A percentile compares a stretch with the other conserved stretches of the same genome.
phyloP scores from a whole-genome alignment of 2,888 invertebrate species.

The Dyspetes luteomarginatus region DNA sequence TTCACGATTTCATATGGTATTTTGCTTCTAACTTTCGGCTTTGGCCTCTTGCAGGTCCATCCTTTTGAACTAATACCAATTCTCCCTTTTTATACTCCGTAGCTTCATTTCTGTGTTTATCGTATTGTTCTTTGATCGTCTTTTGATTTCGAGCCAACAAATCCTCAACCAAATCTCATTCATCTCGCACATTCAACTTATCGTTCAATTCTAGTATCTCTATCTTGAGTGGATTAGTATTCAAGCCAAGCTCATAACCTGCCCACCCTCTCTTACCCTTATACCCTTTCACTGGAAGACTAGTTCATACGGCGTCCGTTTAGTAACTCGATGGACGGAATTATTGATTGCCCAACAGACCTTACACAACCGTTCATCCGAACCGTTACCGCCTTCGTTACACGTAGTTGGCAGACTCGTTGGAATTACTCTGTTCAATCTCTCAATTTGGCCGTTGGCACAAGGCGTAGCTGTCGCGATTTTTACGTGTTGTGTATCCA shows the following conservation, averaged over 20 bases:
- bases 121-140: conserved; percentile 9
- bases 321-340: conserved; percentile 24
- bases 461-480: conserved; percentile 1
- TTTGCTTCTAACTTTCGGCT: no score
- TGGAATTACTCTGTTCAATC: conserved; percentile 17
- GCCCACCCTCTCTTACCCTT: conserved; percentile 3
- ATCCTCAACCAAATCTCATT: conserved; percentile 5
- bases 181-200: conserved; percentile 2
- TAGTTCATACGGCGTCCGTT: conserved; percentile 34
- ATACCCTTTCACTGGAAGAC: conserved; percentile 31
- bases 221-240: conserved; percentile 10
- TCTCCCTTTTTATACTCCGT: conserved; percentile 2
- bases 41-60: no score
- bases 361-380: conserved; percentile 10
- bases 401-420: conserved; percentile 20
- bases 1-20: no score
- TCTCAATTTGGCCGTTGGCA: conserved; percentile 28
- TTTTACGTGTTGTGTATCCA: conserved; percentile 10
- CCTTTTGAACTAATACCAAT: no score
- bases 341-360: conserved; percentile 48
- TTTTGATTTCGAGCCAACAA: conserved; percentile 13
- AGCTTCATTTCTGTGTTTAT: conserved; percentile 25
- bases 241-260: no score
- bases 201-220: conserved; percentile 40
- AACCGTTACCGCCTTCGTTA: conserved; percentile 6